These are phyloP conservation scores for Monochamus saltuarius DNA, from an alignment of 1,140 invertebrate genomes.

Conservation along the genomic window DNA sequence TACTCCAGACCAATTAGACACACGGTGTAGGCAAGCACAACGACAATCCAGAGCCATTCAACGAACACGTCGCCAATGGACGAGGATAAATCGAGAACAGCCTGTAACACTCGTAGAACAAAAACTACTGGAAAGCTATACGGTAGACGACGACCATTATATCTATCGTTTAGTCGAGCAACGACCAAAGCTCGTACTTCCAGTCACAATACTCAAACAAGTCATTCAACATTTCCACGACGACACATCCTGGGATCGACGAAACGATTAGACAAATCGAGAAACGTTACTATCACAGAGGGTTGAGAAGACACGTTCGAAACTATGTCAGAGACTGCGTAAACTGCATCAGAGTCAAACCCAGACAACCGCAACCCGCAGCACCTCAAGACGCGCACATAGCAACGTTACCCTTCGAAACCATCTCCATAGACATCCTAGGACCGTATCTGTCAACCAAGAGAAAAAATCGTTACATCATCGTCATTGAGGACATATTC, in stretches of 20 bases:
- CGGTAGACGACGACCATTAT: too few relatives aligned
- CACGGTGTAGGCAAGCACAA: not conserved
- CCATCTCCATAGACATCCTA: not conserved
- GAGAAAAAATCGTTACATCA: slow-evolving; percentile 2
- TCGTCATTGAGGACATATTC: slow-evolving; percentile 9
- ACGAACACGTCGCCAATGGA: not conserved
- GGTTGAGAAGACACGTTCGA: not conserved
- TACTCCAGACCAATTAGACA: not conserved
- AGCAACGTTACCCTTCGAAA: slow-evolving; percentile 39
- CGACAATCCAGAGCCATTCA: not conserved
- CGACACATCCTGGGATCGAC: too few relatives aligned
- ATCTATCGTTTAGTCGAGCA: too few relatives aligned
- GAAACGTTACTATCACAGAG: not conserved
- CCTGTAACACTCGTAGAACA: too few relatives aligned
- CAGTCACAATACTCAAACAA: too few relatives aligned
- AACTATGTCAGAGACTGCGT: not conserved
- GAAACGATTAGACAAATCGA: too few relatives aligned
- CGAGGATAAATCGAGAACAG: not conserved
- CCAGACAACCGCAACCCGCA: not conserved
- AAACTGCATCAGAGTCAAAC: not conserved
- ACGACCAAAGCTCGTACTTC: too few relatives aligned
- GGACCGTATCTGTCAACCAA: not conserved
- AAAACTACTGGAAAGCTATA: too few relatives aligned
- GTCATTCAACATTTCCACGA: too few relatives aligned
- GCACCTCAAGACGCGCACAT: not conserved